Conservation (phyloP, 2,113 vertebrate species). For the Aleadryas rufinucha region DNA sequence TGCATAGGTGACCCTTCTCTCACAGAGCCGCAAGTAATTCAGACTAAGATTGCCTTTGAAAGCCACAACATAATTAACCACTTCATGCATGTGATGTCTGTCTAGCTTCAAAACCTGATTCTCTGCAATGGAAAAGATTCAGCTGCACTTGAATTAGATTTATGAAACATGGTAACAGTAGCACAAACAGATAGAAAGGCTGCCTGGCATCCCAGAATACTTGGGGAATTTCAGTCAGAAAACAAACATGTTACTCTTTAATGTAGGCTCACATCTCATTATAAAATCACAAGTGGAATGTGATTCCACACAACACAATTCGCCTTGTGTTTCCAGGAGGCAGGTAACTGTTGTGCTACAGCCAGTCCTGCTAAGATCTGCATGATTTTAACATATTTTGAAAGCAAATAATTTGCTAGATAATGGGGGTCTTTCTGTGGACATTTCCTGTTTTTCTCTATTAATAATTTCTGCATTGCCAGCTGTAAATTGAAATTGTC, state of each 20-base stretch:
- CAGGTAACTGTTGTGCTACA: conserved; percentile 55
- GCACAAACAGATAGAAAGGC: conserved; percentile 39
- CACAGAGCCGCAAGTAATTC: conserved; percentile 17
- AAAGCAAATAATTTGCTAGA: conserved; percentile 64
- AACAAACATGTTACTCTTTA: conserved; percentile 74
- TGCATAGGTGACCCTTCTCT: conserved; percentile 47
- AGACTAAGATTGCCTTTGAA: conserved; percentile 51
- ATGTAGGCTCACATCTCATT: conserved; percentile 72
- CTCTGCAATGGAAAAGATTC: not conserved
- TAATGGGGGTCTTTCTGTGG: conserved; percentile 37
- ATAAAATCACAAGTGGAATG: conserved; percentile 70
- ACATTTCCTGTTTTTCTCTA: conserved; percentile 49
- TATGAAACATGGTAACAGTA: conserved; percentile 62
- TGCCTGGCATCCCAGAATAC: conserved; percentile 56
- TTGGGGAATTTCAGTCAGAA: conserved; percentile 74
- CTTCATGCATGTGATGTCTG: not conserved
- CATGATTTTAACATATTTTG: conserved; percentile 66
- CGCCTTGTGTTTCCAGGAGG: conserved; percentile 62
- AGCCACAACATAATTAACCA: conserved; percentile 40
- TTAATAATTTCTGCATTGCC: conserved; percentile 45
- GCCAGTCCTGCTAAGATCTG: conserved; percentile 52
- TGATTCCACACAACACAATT: conserved; percentile 65
- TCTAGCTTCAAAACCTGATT: not conserved
- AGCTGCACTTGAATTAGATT: conserved; percentile 55
- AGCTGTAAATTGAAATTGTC: not conserved